Conservation (phyloP, 2,888 invertebrate species). For the Pristionchus japonicus region DNA sequence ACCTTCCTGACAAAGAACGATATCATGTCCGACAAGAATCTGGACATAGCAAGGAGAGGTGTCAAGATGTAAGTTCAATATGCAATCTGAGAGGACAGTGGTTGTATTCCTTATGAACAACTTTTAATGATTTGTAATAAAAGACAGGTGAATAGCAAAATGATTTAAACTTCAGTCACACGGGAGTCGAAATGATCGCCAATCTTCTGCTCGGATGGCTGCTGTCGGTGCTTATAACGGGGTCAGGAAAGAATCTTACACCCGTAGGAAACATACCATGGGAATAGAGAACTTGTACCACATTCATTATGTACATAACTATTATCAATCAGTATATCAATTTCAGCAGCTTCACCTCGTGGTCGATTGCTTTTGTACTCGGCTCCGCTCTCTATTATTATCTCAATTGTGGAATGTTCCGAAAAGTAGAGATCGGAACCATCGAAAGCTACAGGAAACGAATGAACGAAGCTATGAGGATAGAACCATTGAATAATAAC, state of each 20-base stretch:
- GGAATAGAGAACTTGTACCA: too few relatives aligned
- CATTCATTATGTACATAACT: too few relatives aligned
- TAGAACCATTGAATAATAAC: background rate
- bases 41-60: background rate
- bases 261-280: too few relatives aligned
- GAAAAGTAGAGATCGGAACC: background rate
- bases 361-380: background rate
- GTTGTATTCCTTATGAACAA: too few relatives aligned
- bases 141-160: too few relatives aligned
- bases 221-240: background rate
- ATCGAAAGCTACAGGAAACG: background rate
- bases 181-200: background rate
- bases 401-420: background rate
- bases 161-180: background rate
- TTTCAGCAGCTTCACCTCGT: background rate
- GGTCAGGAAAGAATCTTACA: background rate
- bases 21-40: background rate
- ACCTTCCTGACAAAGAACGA: background rate
- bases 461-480: background rate
- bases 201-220: background rate
- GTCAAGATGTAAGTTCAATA: conserved; percentile 7
- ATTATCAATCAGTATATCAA: background rate
- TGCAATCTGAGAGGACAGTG: background rate
- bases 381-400: background rate
- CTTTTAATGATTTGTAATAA: too few relatives aligned